Conservation (phyloP, 1,140 invertebrate genomes). For the Diabrotica virgifera region DNA sequence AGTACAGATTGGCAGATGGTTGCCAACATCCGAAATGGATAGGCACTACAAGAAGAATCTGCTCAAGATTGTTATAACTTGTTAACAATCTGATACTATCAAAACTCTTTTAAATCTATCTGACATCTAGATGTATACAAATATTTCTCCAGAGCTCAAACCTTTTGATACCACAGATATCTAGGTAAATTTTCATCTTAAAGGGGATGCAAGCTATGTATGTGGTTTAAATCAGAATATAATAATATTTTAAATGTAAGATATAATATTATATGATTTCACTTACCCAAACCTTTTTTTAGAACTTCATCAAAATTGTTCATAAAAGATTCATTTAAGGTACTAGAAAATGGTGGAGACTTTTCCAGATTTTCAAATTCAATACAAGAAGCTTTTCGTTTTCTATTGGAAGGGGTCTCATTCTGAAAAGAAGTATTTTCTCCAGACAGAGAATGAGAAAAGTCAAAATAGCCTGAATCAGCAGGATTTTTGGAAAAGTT, state of each 20-base stretch:
- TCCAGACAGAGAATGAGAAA: conserved; percentile 21
- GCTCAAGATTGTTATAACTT: too few species aligned
- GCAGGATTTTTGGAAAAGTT: conserved; percentile 13
- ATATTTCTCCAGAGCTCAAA: too few species aligned
- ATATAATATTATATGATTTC: neutral
- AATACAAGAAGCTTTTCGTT: conserved; percentile 20
- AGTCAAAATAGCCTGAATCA: conserved; percentile 20
- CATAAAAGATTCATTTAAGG: conserved; percentile 33
- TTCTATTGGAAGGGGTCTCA: neutral
- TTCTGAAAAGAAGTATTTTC: conserved; percentile 16
- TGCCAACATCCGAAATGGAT: too few species aligned
- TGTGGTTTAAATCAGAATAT: too few species aligned
- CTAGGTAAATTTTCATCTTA: too few species aligned
- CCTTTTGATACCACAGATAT: too few species aligned
- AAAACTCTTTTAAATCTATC: too few species aligned
- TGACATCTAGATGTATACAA: too few species aligned
- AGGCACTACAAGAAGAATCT: too few species aligned
- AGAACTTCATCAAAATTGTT: conserved; percentile 31
- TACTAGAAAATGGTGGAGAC: conserved; percentile 34
- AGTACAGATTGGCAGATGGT: too few species aligned
- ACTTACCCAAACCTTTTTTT: conserved; percentile 3
- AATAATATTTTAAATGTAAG: neutral
- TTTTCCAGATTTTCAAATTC: conserved; percentile 21
- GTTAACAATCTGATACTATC: too few species aligned
- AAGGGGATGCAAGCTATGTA: too few species aligned